Evolutionary conservation across 2,888 invertebrate species (phyloP).

Genomic region (Trissonchulus latispiculum): DNA sequence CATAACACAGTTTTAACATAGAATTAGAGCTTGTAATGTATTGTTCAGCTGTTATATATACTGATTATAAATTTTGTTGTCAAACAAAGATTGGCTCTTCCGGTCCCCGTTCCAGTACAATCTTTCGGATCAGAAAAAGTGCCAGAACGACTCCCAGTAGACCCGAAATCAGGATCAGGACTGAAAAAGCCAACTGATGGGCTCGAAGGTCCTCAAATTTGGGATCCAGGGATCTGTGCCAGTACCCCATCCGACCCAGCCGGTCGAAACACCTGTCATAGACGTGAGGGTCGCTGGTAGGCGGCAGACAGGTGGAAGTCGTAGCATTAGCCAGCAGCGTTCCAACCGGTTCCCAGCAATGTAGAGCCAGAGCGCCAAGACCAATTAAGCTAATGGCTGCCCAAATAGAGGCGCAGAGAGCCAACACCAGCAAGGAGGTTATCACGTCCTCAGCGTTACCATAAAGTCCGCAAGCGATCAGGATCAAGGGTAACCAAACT

Average conservation of each 20-base stretch:
- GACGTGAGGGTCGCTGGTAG: background rate
- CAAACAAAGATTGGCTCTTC: too few species aligned
- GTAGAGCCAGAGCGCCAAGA: background rate
- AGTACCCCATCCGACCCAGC: background rate
- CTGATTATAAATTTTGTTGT: too few species aligned
- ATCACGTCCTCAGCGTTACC: background rate
- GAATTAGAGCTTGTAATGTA: too few species aligned
- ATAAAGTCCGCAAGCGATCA: background rate
- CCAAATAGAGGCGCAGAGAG: background rate
- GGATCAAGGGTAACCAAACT: background rate
- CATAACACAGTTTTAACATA: too few species aligned
- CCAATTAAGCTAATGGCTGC: background rate
- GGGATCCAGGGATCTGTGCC: background rate
- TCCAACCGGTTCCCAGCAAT: background rate
- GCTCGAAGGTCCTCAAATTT: background rate
- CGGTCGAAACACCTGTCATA: conserved; percentile 1
- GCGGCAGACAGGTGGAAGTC: background rate
- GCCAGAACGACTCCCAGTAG: background rate
- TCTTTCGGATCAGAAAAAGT: background rate
- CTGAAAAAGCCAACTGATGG: background rate
- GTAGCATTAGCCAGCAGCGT: background rate
- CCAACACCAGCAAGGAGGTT: background rate
- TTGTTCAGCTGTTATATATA: too few species aligned
- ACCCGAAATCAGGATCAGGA: background rate
- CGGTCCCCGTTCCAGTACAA: too few species aligned